Base-by-base conservation (phyloP, 2,113 vertebrate species). In the Burhinus bistriatus region DNA sequence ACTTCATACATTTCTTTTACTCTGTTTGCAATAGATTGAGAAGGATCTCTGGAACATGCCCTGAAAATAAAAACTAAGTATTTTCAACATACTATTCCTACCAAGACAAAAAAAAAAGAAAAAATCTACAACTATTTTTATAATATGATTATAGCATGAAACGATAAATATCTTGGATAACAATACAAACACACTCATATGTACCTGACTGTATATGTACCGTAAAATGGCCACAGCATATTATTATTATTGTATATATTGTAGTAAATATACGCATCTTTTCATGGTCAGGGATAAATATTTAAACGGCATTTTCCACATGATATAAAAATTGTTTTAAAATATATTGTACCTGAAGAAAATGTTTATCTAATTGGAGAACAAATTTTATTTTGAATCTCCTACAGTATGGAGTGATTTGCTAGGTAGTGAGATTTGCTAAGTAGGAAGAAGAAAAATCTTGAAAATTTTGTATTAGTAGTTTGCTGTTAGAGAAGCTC, bases 21-120 rank as follows among this genome's bases (percentile, higher is more conserved):
- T 96, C 99, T 98, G 84, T 93, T 97, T 59, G 97, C 97, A 96
- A 99, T 99, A 69, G 98, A 93, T 61, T 99, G 97, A 80, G 98
- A 98, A 83, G 99, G 99, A 97, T 99, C 98, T 97, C 99, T 99
- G 93, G 98, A 98, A 97, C 99, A 99, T 6, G 97, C 79, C 90
- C 99, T 99, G 94, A 71, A 95, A 95, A 93, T 20, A 84, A 49
- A 93, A 97, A 70, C 19, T 2, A 57, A 81, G 30, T 7, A 14
- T 55, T 76, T 69, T 92, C 38, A 86, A 73, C 30, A 40, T 19
- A 29, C 54, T 69, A 5, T 70, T 94, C n/a, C 30, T 77, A 32
- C 49, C 9, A 44, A 70, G 32, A 76, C 2, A 5, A 79, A 75
- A 32, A 61, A 40, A 18, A 4, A 11, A 40, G 40, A 40, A 20